phyloP scores from a whole-genome alignment of 1,140 invertebrate genomes.

The Brachionus calyciflorus region DNA sequence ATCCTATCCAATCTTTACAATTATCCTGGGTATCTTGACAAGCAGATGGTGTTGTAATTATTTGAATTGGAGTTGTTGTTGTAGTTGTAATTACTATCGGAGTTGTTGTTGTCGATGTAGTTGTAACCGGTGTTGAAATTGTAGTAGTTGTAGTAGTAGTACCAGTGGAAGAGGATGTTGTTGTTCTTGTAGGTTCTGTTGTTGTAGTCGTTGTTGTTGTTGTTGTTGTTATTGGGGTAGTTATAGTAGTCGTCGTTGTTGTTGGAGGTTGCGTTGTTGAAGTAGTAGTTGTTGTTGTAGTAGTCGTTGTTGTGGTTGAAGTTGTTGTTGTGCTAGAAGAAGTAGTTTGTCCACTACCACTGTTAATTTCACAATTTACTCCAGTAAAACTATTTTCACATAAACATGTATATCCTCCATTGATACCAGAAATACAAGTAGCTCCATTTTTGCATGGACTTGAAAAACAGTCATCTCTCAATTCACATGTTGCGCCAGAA shows the following conservation, averaged over 20 bases:
- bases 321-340: neutral
- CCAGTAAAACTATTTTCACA: neutral
- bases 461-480: conserved; percentile 20
- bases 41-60: neutral
- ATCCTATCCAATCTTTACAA: neutral
- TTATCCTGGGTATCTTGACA: neutral
- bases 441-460: conserved; percentile 27
- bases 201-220: neutral
- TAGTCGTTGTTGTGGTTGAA: neutral
- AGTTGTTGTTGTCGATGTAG: neutral
- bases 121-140: neutral
- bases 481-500: neutral
- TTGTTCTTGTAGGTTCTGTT: neutral
- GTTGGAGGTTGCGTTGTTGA: neutral
- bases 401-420: conserved; percentile 17
- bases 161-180: neutral
- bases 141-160: neutral
- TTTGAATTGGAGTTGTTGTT: neutral
- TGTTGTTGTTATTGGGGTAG: neutral
- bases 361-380: conserved; percentile 21
- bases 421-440: neutral
- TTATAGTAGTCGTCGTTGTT: neutral
- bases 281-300: neutral
- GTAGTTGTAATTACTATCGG: neutral
- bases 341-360: too few species aligned